A percentile compares a stretch with the other conserved stretches of the same genome.
Conservation (phyloP, 2,797 vertebrate species). For the Tangara arthus region DNA sequence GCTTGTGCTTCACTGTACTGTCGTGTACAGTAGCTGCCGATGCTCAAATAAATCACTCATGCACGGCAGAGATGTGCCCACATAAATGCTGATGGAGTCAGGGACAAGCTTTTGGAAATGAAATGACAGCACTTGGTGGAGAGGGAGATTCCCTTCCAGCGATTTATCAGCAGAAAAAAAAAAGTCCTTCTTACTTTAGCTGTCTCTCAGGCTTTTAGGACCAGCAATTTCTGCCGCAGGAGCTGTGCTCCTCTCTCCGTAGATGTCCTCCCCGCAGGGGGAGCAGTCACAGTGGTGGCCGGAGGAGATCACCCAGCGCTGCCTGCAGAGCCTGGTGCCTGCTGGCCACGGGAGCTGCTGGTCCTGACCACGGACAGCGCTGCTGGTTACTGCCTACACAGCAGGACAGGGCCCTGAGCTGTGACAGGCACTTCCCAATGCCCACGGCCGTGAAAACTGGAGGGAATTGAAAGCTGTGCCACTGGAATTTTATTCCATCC, state of each 20-base stretch:
- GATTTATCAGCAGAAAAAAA: background rate
- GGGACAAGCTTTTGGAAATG: slow-evolving; percentile 26
- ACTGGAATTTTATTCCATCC: background rate
- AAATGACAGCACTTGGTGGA: background rate
- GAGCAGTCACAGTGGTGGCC: background rate
- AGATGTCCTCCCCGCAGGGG: background rate
- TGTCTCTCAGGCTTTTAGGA: background rate
- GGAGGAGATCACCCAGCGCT: background rate
- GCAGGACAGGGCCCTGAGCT: background rate
- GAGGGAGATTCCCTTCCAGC: background rate
- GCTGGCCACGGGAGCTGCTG: background rate
- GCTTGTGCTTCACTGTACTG: background rate
- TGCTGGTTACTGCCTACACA: accelerated
- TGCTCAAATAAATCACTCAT: slow-evolving; percentile 42
- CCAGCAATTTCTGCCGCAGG: background rate
- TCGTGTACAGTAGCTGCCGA: slow-evolving; percentile 6
- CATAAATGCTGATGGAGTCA: slow-evolving; percentile 33
- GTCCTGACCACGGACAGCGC: background rate
- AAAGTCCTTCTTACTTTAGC: background rate
- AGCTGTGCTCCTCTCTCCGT: background rate
- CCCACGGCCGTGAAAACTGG: background rate
- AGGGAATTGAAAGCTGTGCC: background rate
- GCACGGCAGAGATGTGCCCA: slow-evolving; percentile 18
- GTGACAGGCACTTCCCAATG: background rate
- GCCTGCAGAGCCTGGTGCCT: background rate